Evolutionary conservation across 2,113 vertebrate species (phyloP).

Genomic region (Zosterops borbonicus): DNA sequence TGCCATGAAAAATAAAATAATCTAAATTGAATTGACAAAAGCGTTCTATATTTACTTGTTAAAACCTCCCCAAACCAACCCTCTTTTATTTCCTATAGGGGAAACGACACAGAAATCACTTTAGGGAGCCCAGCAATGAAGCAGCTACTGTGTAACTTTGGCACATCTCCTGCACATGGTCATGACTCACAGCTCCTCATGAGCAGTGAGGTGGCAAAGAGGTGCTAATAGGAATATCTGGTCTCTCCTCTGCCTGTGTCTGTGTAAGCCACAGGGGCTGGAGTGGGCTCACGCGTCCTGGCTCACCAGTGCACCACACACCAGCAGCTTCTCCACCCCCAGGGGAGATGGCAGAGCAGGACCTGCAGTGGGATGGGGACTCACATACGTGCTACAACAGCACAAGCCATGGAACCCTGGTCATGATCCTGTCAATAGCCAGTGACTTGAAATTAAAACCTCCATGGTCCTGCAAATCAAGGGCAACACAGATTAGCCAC

Average conservation of each 20-base stretch:
- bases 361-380: neutral
- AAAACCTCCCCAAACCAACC: accelerated
- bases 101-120: neutral
- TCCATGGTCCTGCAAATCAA: neutral
- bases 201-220: neutral
- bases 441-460: neutral
- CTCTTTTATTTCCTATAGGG: neutral
- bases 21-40: neutral
- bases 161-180: neutral
- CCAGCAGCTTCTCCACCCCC: neutral
- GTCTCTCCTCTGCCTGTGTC: neutral
- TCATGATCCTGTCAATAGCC: neutral
- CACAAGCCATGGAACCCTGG: neutral
- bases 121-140: neutral
- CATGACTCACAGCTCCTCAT: neutral
- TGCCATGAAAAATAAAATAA: neutral
- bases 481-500: neutral
- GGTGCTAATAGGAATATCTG: neutral
- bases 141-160: neutral
- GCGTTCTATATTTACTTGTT: neutral
- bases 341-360: neutral
- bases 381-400: neutral
- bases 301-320: neutral
- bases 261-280: neutral
- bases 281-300: neutral